Conservation (phyloP, 2,113 vertebrate genomes). For the Gulo gulo region DNA sequence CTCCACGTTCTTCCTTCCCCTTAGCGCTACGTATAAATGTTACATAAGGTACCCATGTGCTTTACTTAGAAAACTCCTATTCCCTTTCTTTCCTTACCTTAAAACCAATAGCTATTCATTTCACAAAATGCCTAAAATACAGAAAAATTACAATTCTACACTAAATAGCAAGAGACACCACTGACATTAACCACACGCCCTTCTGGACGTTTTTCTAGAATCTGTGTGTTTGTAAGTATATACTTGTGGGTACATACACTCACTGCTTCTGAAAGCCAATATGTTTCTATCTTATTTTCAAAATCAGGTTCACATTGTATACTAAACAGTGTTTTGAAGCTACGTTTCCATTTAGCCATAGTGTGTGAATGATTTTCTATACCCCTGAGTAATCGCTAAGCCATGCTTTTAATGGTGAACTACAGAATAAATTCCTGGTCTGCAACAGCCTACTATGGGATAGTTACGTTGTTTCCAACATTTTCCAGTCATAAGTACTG, state of each 20-base stretch:
- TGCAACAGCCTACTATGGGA: neutral
- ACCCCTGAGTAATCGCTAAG: neutral
- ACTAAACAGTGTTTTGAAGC: neutral
- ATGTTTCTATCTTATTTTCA: constrained; percentile 4
- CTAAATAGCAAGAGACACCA: neutral
- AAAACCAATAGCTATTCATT: neutral
- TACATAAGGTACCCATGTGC: neutral
- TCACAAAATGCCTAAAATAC: neutral
- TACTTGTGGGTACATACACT: neutral
- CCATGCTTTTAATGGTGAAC: neutral
- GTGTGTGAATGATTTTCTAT: neutral
- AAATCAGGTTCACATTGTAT: neutral
- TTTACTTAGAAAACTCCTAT: neutral
- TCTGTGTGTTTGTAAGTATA: neutral
- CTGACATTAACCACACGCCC: neutral
- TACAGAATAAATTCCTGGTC: neutral
- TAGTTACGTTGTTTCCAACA: neutral
- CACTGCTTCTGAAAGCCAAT: neutral
- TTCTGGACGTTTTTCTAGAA: neutral
- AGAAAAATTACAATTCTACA: neutral
- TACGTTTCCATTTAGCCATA: neutral
- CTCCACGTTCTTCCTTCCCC: neutral
- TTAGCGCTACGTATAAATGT: neutral
- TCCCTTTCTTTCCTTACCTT: neutral
- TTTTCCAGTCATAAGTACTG: neutral